phyloP scores from a whole-genome alignment of 2,113 vertebrate genomes.

The Pampusana beccarii region DNA sequence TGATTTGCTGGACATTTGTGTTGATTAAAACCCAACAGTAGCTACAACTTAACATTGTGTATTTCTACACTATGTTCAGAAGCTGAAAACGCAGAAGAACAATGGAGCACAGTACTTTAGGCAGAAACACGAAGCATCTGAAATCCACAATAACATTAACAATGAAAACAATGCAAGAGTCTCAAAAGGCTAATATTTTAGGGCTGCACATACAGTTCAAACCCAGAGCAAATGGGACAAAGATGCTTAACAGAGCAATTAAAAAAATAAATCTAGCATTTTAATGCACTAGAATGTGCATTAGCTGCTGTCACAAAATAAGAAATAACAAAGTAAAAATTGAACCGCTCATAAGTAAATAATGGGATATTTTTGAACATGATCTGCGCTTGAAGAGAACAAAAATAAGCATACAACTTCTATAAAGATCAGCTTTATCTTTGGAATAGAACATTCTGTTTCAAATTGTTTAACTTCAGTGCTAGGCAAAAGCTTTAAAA shows the following conservation, averaged over 20 bases:
- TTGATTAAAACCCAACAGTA: slow-evolving; percentile 43
- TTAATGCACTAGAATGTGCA: slow-evolving; percentile 2
- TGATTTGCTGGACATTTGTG: neutral
- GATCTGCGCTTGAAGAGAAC: neutral
- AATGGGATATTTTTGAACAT: slow-evolving; percentile 18
- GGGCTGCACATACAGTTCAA: neutral
- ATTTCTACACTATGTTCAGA: neutral
- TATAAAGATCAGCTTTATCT: slow-evolving; percentile 47
- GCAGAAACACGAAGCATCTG: neutral
- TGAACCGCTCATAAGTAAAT: slow-evolving; percentile 1
- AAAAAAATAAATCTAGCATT: slow-evolving; percentile 18
- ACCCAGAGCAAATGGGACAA: neutral
- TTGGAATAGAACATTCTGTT: slow-evolving; percentile 65
- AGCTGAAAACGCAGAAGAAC: neutral
- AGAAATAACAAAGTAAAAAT: slow-evolving; percentile 17
- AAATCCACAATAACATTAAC: neutral
- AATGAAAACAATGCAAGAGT: neutral
- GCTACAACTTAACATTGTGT: neutral
- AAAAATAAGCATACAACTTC: slow-evolving; percentile 19
- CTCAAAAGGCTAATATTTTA: slow-evolving; percentile 19
- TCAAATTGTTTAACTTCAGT: slow-evolving; percentile 70
- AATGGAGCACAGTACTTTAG: neutral
- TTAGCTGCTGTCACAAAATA: slow-evolving; percentile 24
- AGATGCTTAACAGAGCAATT: slow-evolving; percentile 34
- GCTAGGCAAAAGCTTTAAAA: slow-evolving; percentile 78